Percentiles rank a stretch among this genome's conserved stretches.
These are phyloP conservation scores for Diarsia rubi DNA, from an alignment of 2,888 invertebrate species.

Conservation along the genomic window DNA sequence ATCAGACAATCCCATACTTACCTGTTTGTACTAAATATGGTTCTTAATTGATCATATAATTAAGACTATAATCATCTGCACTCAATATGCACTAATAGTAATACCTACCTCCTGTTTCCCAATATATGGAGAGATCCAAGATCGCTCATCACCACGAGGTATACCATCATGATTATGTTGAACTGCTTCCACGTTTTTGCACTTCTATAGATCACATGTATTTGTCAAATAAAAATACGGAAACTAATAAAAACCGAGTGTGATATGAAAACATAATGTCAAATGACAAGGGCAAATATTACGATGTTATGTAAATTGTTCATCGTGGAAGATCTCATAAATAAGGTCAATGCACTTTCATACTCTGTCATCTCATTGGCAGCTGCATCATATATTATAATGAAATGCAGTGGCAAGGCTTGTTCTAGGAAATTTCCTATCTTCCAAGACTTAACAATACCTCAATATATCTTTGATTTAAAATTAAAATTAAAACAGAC, in stretches of 20 bases:
- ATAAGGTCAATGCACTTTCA: slow-evolving; percentile 31
- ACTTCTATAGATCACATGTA: background rate
- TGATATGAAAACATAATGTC: slow-evolving; percentile 20
- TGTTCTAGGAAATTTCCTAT: background rate
- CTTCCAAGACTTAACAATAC: background rate
- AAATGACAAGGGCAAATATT: slow-evolving; percentile 35
- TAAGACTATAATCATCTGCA: background rate
- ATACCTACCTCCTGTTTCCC: too few species aligned
- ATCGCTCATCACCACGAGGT: background rate
- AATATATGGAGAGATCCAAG: slow-evolving; percentile 3
- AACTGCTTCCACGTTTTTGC: background rate
- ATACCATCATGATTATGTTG: background rate
- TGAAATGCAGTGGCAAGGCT: slow-evolving; percentile 1
- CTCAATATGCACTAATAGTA: background rate
- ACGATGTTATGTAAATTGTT: slow-evolving; percentile 9
- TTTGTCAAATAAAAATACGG: slow-evolving; percentile 35
- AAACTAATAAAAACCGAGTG: slow-evolving; percentile 23
- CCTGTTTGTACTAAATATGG: background rate
- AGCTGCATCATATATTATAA: slow-evolving; percentile 6
- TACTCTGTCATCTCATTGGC: slow-evolving; percentile 7
- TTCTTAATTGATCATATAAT: background rate
- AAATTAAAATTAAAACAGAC: background rate
- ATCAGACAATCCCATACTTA: background rate
- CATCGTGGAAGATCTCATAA: slow-evolving; percentile 7
- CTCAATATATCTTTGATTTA: background rate